Evolutionary conservation across 2,797 vertebrate genomes (phyloP).

Genomic region (Babyrousa celebensis): DNA sequence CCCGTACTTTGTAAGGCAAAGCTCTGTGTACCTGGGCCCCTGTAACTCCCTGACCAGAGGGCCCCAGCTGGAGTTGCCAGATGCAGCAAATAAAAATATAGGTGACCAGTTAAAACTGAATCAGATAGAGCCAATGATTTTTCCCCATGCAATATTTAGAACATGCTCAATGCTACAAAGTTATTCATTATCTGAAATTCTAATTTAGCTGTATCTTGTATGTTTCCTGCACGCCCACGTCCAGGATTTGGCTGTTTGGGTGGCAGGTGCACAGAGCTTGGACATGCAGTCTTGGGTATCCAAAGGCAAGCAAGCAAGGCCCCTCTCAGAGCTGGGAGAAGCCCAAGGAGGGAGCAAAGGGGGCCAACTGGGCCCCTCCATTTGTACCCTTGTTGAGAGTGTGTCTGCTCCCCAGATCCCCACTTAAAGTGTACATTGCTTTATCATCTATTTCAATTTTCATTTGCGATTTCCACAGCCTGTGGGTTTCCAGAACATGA

Average conservation of each 20-base stretch:
- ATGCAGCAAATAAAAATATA: slow-evolving; percentile 36
- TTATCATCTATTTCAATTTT: neutral
- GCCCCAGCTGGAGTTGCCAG: neutral
- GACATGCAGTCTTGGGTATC: neutral
- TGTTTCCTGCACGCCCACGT: neutral
- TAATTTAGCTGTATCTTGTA: neutral
- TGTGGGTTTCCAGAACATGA: neutral
- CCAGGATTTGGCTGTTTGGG: neutral
- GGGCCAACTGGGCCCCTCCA: neutral
- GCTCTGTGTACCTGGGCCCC: neutral
- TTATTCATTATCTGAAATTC: slow-evolving; percentile 1
- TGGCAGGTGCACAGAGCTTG: neutral
- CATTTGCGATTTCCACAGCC: neutral
- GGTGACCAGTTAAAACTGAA: neutral
- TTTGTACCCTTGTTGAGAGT: neutral
- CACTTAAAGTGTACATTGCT: neutral
- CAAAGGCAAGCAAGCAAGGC: neutral
- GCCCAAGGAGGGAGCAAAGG: neutral
- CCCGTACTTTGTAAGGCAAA: neutral
- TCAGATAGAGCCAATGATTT: neutral
- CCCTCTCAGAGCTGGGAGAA: neutral
- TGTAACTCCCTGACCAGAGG: slow-evolving; percentile 10
- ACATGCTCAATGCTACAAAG: neutral
- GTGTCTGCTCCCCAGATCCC: neutral
- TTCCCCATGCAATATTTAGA: neutral